A percentile compares a stretch with the other conserved stretches of the same genome.
Evolutionary conservation across 2,797 vertebrate species (phyloP).

Genomic region (Cryptoprocta ferox): DNA sequence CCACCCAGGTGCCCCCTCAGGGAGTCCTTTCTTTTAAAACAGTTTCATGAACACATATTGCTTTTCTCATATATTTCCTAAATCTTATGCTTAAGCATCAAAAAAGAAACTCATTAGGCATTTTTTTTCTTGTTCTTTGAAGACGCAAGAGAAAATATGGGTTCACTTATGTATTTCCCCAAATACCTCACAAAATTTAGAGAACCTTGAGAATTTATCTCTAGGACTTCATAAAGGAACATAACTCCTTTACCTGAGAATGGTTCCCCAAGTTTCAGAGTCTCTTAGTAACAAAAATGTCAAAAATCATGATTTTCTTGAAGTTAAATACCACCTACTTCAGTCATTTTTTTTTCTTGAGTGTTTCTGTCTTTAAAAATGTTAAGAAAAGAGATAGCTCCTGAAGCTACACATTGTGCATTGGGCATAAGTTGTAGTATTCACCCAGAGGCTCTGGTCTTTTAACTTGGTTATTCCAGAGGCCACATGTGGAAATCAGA

Average conservation of each 20-base stretch:
- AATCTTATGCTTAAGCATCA: conserved; percentile 41
- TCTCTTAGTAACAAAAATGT: conserved; percentile 75
- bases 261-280: conserved; percentile 53
- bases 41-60: not conserved
- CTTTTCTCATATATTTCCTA: conserved; percentile 71
- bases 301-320: conserved; percentile 71
- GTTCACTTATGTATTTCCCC: conserved; percentile 36
- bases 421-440: not conserved
- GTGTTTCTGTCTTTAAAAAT: conserved; percentile 69
- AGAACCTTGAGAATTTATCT: conserved; percentile 42
- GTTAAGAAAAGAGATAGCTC: conserved; percentile 69
- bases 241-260: conserved; percentile 62
- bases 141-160: conserved; percentile 55
- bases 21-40: conserved; percentile 48
- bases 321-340: conserved; percentile 80
- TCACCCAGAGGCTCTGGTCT: not conserved
- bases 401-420: conserved; percentile 46
- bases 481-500: conserved; percentile 64
- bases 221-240: conserved; percentile 61
- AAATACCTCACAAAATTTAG: conserved; percentile 41
- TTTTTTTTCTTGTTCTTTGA: conserved; percentile 46
- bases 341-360: conserved; percentile 53
- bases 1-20: not conserved
- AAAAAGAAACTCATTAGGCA: not conserved
- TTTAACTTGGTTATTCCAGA: conserved; percentile 50